A percentile compares a stretch with the other conserved stretches of the same genome.
Evolutionary conservation across 1,140 invertebrate genomes (phyloP).

Genomic region (Dendrolimus punctatus): DNA sequence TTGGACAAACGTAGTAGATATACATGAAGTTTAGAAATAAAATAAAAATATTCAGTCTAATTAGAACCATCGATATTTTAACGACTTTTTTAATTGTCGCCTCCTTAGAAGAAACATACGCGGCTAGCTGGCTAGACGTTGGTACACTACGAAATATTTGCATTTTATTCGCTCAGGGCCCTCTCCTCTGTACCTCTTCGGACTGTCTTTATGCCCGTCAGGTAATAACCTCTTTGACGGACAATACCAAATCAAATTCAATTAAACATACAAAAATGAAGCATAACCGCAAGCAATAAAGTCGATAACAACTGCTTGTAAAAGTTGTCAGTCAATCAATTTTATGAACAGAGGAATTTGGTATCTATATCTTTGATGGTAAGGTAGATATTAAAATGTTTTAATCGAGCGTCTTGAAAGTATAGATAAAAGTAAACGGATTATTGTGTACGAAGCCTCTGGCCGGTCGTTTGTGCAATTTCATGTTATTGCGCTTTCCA

Average conservation of each 20-base stretch:
- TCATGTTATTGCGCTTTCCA: neutral
- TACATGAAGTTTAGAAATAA: no score
- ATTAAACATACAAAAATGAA: slow-evolving; percentile 9
- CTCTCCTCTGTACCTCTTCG: slow-evolving; percentile 19
- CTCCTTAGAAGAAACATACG: slow-evolving; percentile 3
- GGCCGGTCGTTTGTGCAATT: slow-evolving; percentile 26
- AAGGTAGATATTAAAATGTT: slow-evolving; percentile 9
- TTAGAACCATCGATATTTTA: no score
- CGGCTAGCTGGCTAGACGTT: slow-evolving; percentile 10
- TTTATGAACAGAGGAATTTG: no score
- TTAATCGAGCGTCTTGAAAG: slow-evolving; percentile 38
- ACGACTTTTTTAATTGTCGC: no score
- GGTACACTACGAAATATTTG: slow-evolving; percentile 45
- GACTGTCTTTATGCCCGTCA: slow-evolving; percentile 56
- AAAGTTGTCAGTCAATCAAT: no score
- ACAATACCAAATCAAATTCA: slow-evolving; percentile 15
- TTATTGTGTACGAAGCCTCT: slow-evolving; percentile 49
- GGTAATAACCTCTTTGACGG: slow-evolving; percentile 67
- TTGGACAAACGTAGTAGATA: no score
- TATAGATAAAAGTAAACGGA: slow-evolving; percentile 62
- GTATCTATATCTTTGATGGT: no score
- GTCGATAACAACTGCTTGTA: neutral
- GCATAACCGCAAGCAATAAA: slow-evolving; percentile 18
- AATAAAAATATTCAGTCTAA: no score
- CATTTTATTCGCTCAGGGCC: slow-evolving; percentile 54